Conservation (phyloP, 35 echinoderm and acorn worm species). For the Hemicentrotus pulcherrimus region DNA sequence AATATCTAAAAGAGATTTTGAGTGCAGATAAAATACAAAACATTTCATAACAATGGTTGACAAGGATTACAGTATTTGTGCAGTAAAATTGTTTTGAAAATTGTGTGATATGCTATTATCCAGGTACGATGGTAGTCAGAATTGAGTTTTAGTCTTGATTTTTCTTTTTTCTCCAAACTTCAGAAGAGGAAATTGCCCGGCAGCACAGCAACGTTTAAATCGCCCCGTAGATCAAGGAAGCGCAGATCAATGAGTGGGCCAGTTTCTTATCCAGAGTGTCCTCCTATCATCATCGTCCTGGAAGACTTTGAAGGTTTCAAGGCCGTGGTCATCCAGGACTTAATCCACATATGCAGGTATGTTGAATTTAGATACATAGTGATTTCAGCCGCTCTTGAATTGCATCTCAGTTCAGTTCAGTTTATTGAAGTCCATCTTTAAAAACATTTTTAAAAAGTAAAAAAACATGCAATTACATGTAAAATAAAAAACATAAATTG, state of each 20-base stretch:
- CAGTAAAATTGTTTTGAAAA: neutral
- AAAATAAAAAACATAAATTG: no score
- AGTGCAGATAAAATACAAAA: no score
- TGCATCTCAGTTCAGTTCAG: no score
- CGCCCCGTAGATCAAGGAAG: constrained; percentile 19
- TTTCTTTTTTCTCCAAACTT: neutral
- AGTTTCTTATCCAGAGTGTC: constrained; percentile 51
- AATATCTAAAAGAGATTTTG: no score
- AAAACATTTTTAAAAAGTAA: no score
- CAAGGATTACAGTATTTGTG: no score
- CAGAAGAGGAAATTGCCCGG: constrained; percentile 3
- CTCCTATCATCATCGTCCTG: constrained; percentile 75
- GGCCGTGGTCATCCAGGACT: constrained; percentile 81
- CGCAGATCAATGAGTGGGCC: neutral
- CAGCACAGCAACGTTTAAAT: neutral
- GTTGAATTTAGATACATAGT: neutral
- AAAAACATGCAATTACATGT: no score
- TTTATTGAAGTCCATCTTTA: no score
- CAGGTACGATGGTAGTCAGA: neutral
- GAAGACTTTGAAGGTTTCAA: constrained; percentile 89
- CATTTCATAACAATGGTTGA: no score
- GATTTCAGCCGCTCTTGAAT: no score
- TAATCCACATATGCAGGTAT: constrained; percentile 87
- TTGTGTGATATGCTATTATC: neutral
- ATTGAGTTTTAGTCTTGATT: neutral